A percentile compares a stretch with the other conserved stretches of the same genome.
Conservation (phyloP, 2,113 vertebrate genomes). For the Burhinus oedicnemus region DNA sequence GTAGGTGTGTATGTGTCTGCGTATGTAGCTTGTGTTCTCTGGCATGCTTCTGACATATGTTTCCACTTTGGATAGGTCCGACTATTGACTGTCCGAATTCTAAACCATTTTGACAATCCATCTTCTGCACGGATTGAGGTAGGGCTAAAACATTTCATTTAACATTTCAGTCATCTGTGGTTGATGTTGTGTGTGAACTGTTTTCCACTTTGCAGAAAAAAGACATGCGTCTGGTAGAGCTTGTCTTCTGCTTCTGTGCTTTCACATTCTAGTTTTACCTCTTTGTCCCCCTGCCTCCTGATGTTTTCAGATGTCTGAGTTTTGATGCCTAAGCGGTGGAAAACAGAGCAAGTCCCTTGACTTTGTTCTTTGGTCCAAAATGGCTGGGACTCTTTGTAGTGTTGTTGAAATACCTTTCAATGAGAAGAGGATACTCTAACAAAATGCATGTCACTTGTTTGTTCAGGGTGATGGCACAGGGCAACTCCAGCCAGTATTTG, state of each 20-base stretch:
- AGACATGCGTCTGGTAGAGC: neutral
- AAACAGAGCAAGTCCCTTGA: neutral
- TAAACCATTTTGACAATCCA: conserved; percentile 86
- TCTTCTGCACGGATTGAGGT: conserved; percentile 83
- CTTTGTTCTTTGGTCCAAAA: neutral
- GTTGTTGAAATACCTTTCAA: neutral
- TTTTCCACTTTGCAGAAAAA: neutral
- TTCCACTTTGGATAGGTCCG: conserved; percentile 82
- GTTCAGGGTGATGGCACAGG: conserved; percentile 77
- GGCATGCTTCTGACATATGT: neutral
- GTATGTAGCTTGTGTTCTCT: neutral
- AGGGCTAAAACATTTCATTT: conserved; percentile 27
- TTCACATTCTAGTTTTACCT: neutral
- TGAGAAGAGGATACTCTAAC: neutral
- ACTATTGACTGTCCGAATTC: conserved; percentile 88
- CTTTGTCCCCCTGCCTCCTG: neutral
- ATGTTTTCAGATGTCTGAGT: neutral
- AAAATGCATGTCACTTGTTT: neutral
- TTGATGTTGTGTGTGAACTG: neutral
- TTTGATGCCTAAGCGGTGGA: neutral
- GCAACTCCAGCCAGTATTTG: conserved; percentile 82
- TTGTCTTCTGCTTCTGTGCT: neutral
- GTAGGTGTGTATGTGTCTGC: neutral
- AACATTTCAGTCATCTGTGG: neutral
- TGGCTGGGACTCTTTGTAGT: neutral